These are phyloP conservation scores for Coenobita brevimanus DNA, from an alignment of 1,140 invertebrate species.

Conservation along the genomic window DNA sequence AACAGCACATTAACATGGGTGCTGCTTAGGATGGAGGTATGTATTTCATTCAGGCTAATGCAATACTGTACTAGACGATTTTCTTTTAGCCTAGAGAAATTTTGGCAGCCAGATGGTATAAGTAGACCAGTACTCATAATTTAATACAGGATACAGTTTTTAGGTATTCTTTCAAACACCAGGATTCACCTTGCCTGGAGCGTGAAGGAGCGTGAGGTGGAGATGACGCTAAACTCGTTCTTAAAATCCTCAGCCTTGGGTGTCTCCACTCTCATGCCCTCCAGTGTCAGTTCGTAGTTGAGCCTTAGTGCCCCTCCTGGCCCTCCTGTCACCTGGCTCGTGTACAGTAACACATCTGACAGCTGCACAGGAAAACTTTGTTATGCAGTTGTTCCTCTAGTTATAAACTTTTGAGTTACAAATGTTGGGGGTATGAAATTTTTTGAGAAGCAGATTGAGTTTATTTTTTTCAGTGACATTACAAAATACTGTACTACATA, in stretches of 20 bases:
- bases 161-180: neutral
- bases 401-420: too few relatives aligned
- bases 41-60: neutral
- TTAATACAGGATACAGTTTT: neutral
- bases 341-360: slow-evolving; percentile 82
- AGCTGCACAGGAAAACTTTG: slow-evolving; percentile 78
- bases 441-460: too few relatives aligned
- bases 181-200: slow-evolving; percentile 78
- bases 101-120: too few relatives aligned
- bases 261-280: slow-evolving; percentile 79
- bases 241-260: slow-evolving; percentile 75
- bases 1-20: neutral
- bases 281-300: slow-evolving; percentile 79
- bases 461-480: too few relatives aligned
- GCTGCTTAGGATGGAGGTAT: neutral
- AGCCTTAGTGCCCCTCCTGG: slow-evolving; percentile 75
- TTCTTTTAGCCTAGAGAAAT: too few relatives aligned
- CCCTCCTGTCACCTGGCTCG: slow-evolving; percentile 72
- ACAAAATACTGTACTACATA: too few relatives aligned
- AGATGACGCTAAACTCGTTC: slow-evolving; percentile 79
- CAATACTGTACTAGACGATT: neutral
- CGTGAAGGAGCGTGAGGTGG: slow-evolving; percentile 81
- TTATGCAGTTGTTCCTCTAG: too few relatives aligned
- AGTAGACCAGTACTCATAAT: too few relatives aligned
- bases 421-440: too few relatives aligned